phyloP scores from a whole-genome alignment of 1,140 invertebrate species.

The Chymomyza costata region DNA sequence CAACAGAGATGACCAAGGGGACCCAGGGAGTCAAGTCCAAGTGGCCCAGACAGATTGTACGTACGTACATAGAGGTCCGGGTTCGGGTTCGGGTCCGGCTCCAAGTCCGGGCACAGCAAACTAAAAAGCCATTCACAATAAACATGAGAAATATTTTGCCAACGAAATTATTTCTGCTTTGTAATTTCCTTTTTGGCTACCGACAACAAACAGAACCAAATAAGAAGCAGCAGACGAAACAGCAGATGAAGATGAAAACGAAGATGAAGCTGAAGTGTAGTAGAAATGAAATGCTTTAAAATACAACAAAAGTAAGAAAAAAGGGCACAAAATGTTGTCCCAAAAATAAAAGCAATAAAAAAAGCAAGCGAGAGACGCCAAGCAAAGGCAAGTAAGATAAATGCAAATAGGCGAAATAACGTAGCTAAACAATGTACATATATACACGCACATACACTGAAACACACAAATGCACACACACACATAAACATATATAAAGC shows the following conservation, averaged over 20 bases:
- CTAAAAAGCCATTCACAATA: conserved; percentile 24
- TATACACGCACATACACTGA: conserved; percentile 12
- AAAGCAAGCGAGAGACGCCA: too few relatives aligned
- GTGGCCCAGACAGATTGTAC: too few relatives aligned
- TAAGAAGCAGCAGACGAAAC: conserved; percentile 2
- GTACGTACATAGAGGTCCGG: too few relatives aligned
- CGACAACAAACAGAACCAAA: not conserved
- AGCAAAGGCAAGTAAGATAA: conserved; percentile 31
- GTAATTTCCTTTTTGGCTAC: conserved; percentile 31
- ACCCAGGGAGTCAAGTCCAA: too few relatives aligned
- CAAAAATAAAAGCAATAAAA: not conserved
- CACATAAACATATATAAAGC: conserved; percentile 7
- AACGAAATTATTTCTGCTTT: conserved; percentile 33
- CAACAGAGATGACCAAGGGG: too few relatives aligned
- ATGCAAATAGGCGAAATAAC: conserved; percentile 58
- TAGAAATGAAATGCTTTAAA: too few relatives aligned
- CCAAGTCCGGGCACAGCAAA: too few relatives aligned
- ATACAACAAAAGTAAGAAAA: too few relatives aligned
- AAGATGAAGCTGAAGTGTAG: not conserved
- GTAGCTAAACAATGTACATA: conserved; percentile 39
- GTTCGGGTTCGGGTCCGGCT: too few relatives aligned
- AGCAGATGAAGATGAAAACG: conserved; percentile 18
- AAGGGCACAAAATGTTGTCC: not conserved
- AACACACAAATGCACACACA: conserved; percentile 15
- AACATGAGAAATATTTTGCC: conserved; percentile 28